These are phyloP conservation scores for Hycleus cichorii DNA, from an alignment of 1,140 invertebrate species.

Conservation along the genomic window DNA sequence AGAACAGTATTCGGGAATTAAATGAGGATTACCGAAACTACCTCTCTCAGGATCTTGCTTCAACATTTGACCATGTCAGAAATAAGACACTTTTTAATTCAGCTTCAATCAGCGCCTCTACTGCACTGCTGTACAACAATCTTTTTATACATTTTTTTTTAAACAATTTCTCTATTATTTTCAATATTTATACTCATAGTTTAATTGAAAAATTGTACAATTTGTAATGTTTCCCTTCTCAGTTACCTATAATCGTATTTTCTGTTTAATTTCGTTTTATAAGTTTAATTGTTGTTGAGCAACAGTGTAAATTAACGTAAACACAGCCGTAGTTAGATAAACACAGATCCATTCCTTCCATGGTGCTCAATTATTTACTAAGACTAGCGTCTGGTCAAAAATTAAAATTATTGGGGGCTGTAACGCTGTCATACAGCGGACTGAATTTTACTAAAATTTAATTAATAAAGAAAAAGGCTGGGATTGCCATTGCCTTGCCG, in stretches of 20 bases:
- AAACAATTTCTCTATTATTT: no score
- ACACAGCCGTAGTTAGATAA: neutral
- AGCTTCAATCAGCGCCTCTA: constrained; percentile 21
- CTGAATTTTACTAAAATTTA: constrained; percentile 11
- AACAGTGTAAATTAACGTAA: constrained; percentile 12
- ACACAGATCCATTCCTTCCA: constrained; percentile 41
- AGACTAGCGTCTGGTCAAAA: constrained; percentile 23
- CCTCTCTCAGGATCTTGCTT: constrained; percentile 29
- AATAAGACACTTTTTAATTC: neutral
- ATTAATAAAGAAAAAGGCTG: constrained; percentile 9
- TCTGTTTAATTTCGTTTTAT: no score
- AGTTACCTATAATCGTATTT: no score
- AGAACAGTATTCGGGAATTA: constrained; percentile 46
- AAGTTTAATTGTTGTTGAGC: constrained; percentile 11
- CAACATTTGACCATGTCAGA: constrained; percentile 23
- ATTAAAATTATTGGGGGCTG: constrained; percentile 12
- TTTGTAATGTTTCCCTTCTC: no score
- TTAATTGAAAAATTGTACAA: no score
- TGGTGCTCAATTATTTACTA: constrained; percentile 41
- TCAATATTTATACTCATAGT: no score
- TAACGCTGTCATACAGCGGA: constrained; percentile 24
- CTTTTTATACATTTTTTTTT: neutral
- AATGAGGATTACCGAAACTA: constrained; percentile 30
- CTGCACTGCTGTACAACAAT: constrained; percentile 16
- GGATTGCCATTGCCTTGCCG: constrained; percentile 20